Evolutionary conservation across 2,797 vertebrate genomes (phyloP).

Genomic region (Chiloscyllium punctatum): DNA sequence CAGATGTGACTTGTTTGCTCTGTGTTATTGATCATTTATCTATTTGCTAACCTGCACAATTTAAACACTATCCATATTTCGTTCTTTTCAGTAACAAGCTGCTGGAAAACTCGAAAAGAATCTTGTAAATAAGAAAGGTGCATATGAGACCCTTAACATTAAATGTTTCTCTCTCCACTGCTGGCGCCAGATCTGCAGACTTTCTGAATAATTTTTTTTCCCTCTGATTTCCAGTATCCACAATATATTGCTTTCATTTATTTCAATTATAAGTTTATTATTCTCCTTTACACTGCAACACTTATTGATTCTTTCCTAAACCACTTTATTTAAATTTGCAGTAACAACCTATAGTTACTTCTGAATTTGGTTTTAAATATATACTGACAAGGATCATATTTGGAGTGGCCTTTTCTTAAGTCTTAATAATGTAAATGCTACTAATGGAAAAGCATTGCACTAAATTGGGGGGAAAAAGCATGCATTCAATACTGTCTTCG

Average conservation of each 20-base stretch:
- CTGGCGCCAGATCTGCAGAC: no score
- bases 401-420: neutral
- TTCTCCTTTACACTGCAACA: neutral
- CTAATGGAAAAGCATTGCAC: neutral
- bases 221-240: no score
- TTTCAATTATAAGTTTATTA: slow-evolving; percentile 6
- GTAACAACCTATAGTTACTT: neutral
- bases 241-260: neutral
- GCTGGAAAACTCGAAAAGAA: no score
- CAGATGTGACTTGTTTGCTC: neutral
- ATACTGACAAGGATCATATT: neutral
- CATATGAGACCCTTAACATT: no score
- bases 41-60: neutral
- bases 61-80: neutral
- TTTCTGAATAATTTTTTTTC: no score
- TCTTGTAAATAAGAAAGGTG: no score
- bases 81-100: neutral
- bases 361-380: neutral
- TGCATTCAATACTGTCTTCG: neutral
- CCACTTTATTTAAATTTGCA: neutral
- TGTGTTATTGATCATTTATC: neutral
- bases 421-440: neutral
- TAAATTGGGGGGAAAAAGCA: neutral
- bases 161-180: no score
- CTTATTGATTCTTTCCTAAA: neutral